phyloP scores from a whole-genome alignment of 2,888 invertebrate species.

The Phengaris arion region DNA sequence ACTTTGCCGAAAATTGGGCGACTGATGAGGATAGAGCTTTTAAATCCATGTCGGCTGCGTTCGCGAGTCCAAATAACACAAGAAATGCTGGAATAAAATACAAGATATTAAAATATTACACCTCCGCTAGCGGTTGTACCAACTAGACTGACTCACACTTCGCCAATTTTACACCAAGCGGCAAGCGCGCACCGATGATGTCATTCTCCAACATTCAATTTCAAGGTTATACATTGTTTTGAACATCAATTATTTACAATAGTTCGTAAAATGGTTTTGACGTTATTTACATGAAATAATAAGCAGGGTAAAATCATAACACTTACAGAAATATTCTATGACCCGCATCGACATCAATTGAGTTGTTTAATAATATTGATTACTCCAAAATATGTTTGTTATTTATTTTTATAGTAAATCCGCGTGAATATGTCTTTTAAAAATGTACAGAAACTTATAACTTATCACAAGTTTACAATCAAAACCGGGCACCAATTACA shows the following conservation, averaged over 20 bases:
- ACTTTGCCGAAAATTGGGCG: slow-evolving; percentile 66
- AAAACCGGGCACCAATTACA: background rate
- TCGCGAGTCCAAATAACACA: slow-evolving; percentile 32
- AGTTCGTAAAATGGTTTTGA: background rate
- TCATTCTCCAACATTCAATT: background rate
- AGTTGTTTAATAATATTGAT: background rate
- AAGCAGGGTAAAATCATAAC: background rate
- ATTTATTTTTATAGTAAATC: background rate
- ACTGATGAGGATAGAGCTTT: slow-evolving; percentile 60
- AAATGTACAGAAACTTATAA: background rate
- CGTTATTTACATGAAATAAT: background rate
- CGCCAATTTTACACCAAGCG: slow-evolving; percentile 2
- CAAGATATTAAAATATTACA: background rate
- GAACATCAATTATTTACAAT: background rate
- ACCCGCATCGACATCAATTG: slow-evolving; percentile 6
- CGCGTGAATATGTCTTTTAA: background rate
- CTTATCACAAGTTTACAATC: background rate
- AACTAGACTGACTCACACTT: slow-evolving; percentile 10
- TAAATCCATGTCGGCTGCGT: slow-evolving; percentile 54
- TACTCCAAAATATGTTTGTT: background rate
- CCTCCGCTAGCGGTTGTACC: background rate
- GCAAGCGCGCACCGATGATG: slow-evolving; percentile 13
- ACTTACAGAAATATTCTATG: slow-evolving; percentile 16
- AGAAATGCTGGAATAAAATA: slow-evolving; percentile 35
- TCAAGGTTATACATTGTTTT: slow-evolving; percentile 1